Evolutionary conservation across 1,140 invertebrate genomes (phyloP), one percentile per base, ranked within the genome.

Genomic region (Drosophila rufa): DNA sequence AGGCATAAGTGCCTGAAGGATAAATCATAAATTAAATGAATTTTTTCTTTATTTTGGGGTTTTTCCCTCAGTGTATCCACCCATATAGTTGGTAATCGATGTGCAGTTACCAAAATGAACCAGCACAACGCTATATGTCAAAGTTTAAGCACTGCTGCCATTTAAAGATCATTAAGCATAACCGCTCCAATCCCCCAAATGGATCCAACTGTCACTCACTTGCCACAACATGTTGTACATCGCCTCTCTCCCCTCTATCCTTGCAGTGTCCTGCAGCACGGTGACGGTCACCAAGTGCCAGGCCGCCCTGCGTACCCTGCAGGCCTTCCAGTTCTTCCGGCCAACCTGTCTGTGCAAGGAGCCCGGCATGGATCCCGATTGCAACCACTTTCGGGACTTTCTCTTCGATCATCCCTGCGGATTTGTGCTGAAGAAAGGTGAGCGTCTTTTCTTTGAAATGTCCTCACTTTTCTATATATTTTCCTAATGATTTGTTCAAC

Each of bases 371-470:
- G 97, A 98, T 94, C 97, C 96, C 69, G 96, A 97, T 84, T 98
- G 97, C 93, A 98, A 97, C 94, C 96, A 96, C 82, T 98, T 98
- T 94, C 95, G 96, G 87, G 97, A 98, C 93, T 98, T 97, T 92
- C 95, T 98, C 56, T 98, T 98, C 92, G 97, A 98, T 93, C 97
- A 98, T 94, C 97, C 97, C 19, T 98, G 97, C 94, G 95, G 97
- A 79, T 96, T 97, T 93, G 97, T 97, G 53, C 94, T 95, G 76
- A 97, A 97, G 92, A 97, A 97, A 95, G 97, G 97, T 98, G 93
- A 94, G 94, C 45, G 27, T 9, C 9, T 14, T n/a, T 1, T 9
- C 8, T n/a, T 0, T 9, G 4, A 6, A 36, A 17, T 3, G 15
- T 4, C 0, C 0, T 38, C 1, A 12, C 8, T 19, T 4, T 30